A percentile compares a stretch with the other conserved stretches of the same genome.
Conservation (phyloP, 2,113 vertebrate genomes). For the Nesospiza acunhae region DNA sequence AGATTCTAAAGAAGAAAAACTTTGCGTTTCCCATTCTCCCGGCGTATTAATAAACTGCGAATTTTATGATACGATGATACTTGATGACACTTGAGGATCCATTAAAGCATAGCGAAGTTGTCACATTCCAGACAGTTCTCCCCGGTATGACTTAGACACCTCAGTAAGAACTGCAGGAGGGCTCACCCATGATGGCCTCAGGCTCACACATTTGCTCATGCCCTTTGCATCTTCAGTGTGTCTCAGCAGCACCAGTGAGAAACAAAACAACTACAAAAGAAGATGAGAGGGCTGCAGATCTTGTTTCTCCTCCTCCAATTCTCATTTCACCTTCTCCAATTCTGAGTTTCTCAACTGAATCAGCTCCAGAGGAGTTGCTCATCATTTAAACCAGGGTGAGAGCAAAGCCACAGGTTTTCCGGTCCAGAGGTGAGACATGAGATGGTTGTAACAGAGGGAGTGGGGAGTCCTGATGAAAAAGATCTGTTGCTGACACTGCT, state of each 20-base stretch:
- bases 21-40: neutral
- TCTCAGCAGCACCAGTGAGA: neutral
- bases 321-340: neutral
- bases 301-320: accelerated
- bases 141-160: neutral
- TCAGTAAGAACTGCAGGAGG: neutral
- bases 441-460: accelerated
- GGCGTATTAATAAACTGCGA: neutral
- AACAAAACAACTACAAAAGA: neutral
- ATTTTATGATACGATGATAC: neutral
- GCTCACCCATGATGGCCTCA: accelerated
- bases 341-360: neutral
- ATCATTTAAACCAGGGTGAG: neutral
- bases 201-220: accelerated
- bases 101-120: neutral
- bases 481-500: accelerated
- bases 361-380: neutral
- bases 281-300: accelerated
- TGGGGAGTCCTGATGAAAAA: neutral
- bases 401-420: accelerated
- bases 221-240: accelerated
- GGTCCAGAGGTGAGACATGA: neutral
- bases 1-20: neutral
- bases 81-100: neutral
- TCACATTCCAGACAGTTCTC: neutral